These are phyloP conservation scores for Atrichornis clamosus DNA, from an alignment of 2,113 vertebrate genomes.

Conservation along the genomic window DNA sequence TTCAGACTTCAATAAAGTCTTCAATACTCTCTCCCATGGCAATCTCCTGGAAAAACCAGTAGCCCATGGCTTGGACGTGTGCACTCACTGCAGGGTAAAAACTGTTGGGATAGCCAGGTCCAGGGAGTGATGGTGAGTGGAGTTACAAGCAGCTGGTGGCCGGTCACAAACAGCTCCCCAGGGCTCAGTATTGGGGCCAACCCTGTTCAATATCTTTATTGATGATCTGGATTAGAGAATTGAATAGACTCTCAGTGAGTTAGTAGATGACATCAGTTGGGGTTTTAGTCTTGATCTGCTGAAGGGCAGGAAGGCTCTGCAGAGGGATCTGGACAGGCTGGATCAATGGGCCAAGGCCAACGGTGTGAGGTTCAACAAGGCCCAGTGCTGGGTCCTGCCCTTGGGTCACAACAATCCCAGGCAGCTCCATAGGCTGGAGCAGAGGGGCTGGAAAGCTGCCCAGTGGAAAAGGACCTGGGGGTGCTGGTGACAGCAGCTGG, in stretches of 20 bases:
- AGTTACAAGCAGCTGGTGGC: background rate
- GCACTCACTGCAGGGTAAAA: background rate
- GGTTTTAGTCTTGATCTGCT: background rate
- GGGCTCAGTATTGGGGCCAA: background rate
- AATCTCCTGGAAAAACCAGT: background rate
- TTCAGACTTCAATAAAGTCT: background rate
- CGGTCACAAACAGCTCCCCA: accelerated
- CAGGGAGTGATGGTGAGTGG: background rate
- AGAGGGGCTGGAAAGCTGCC: background rate
- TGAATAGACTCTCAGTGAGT: background rate
- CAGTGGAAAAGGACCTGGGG: background rate
- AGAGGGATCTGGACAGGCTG: background rate
- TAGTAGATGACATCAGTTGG: background rate
- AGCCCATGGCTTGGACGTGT: accelerated
- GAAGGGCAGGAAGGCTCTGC: background rate
- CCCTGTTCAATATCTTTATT: background rate
- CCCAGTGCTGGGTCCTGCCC: accelerated
- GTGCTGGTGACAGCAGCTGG: background rate
- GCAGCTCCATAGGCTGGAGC: accelerated
- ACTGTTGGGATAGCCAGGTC: background rate
- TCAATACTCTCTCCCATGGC: background rate
- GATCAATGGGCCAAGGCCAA: background rate
- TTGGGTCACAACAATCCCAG: background rate
- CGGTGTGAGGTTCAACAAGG: background rate
- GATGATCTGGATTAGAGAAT: background rate